Evolutionary conservation across 2,113 vertebrate genomes (phyloP).

Genomic region (Chaetura pelagica): DNA sequence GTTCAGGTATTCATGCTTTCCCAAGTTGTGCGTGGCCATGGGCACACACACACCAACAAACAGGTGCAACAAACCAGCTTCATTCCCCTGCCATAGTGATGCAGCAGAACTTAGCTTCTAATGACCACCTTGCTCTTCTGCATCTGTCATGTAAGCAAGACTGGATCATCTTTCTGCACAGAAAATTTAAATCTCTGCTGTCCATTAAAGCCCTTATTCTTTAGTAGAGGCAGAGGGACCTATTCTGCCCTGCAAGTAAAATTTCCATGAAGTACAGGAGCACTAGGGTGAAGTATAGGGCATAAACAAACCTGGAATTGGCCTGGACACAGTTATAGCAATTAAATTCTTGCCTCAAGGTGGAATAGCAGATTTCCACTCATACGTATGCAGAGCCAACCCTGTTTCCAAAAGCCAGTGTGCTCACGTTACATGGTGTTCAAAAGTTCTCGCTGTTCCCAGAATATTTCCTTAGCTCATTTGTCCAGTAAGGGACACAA

Average conservation of each 20-base stretch:
- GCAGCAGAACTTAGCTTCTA: background rate
- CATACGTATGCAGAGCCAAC: background rate
- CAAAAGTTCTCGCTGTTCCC: background rate
- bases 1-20: background rate
- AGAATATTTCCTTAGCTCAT: constrained; percentile 12
- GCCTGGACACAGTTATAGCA: background rate
- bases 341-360: background rate
- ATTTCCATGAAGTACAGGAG: background rate
- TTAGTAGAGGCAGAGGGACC: background rate
- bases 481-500: constrained; percentile 14
- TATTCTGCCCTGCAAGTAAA: background rate
- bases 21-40: too few relatives aligned
- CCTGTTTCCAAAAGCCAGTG: background rate
- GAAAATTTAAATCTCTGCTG: background rate
- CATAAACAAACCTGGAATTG: background rate
- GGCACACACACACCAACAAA: background rate
- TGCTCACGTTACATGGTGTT: constrained; percentile 3
- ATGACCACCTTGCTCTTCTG: background rate
- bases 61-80: background rate
- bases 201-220: background rate
- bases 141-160: background rate
- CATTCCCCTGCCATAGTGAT: background rate
- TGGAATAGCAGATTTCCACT: background rate
- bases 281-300: background rate
- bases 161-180: background rate